Percentiles rank a stretch among this genome's conserved stretches.
These are phyloP conservation scores for Sminthurinus aureus DNA, from an alignment of 2,888 invertebrate species.

Conservation along the genomic window DNA sequence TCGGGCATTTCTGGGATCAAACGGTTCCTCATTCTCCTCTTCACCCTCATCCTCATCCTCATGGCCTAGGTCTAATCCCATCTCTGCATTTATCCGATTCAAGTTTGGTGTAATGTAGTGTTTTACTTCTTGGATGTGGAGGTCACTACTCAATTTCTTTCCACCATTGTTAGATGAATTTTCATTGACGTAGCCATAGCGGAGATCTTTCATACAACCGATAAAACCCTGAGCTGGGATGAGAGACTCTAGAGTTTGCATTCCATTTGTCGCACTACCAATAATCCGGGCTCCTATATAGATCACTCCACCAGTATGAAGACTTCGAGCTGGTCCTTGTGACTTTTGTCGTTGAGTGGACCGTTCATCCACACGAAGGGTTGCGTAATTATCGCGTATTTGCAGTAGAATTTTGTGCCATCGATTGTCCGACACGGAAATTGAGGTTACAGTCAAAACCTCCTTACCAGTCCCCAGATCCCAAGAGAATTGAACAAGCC, in stretches of 20 bases:
- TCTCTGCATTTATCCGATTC: slow-evolving; percentile 46
- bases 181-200: slow-evolving; percentile 73
- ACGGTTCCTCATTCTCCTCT: slow-evolving; percentile 49
- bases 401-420: slow-evolving; percentile 74
- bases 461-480: slow-evolving; percentile 93
- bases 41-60: slow-evolving; percentile 54
- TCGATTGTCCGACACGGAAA: slow-evolving; percentile 81
- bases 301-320: slow-evolving; percentile 58
- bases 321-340: slow-evolving; percentile 56
- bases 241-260: slow-evolving; percentile 54
- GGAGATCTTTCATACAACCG: slow-evolving; percentile 90
- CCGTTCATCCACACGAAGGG: slow-evolving; percentile 57
- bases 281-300: slow-evolving; percentile 59
- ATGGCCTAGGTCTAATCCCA: slow-evolving; percentile 43
- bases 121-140: slow-evolving; percentile 59
- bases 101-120: slow-evolving; percentile 58
- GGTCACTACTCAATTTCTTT: slow-evolving; percentile 48
- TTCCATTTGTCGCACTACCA: slow-evolving; percentile 45
- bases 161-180: slow-evolving; percentile 36
- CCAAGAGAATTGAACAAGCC: slow-evolving; percentile 86
- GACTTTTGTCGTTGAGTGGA: slow-evolving; percentile 58
- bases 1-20: slow-evolving; percentile 46
- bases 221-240: slow-evolving; percentile 75
- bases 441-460: slow-evolving; percentile 76
- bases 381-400: slow-evolving; percentile 57